phyloP scores from a whole-genome alignment of 2,113 vertebrate genomes.

The Cichladusa arquata region DNA sequence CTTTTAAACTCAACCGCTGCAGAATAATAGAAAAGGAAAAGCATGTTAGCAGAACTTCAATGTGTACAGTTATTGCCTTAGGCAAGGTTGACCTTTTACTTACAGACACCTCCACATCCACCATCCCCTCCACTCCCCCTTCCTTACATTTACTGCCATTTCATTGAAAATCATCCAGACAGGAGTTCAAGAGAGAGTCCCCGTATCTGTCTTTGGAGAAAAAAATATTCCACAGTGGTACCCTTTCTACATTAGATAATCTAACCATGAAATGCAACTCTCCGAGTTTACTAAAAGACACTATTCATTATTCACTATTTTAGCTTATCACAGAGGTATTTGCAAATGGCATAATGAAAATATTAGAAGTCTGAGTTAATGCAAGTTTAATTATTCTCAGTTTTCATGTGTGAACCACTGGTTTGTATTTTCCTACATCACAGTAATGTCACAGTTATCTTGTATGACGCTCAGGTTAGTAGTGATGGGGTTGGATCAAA shows the following conservation, averaged over 20 bases:
- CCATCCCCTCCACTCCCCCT: accelerated
- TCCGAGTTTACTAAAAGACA: not conserved
- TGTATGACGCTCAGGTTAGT: not conserved
- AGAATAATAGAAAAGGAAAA: not conserved
- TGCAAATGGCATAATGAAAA: not conserved
- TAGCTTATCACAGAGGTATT: not conserved
- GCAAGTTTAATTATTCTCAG: not conserved
- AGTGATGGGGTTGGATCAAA: not conserved
- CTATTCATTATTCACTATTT: not conserved
- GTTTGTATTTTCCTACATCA: not conserved
- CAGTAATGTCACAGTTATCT: not conserved
- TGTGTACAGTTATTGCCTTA: not conserved
- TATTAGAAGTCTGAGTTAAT: not conserved
- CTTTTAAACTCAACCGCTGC: not conserved
- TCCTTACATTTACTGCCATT: not conserved
- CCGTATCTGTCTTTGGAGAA: not conserved
- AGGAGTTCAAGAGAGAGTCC: not conserved
- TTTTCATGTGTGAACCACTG: not conserved
- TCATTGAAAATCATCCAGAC: not conserved
- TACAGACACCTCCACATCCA: not conserved
- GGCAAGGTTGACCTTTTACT: not conserved
- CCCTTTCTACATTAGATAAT: not conserved
- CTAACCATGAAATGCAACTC: not conserved
- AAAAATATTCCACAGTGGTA: not conserved
- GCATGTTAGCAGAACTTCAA: not conserved